Conservation (phyloP, 2,888 invertebrate species). For the Latheticus oryzae region DNA sequence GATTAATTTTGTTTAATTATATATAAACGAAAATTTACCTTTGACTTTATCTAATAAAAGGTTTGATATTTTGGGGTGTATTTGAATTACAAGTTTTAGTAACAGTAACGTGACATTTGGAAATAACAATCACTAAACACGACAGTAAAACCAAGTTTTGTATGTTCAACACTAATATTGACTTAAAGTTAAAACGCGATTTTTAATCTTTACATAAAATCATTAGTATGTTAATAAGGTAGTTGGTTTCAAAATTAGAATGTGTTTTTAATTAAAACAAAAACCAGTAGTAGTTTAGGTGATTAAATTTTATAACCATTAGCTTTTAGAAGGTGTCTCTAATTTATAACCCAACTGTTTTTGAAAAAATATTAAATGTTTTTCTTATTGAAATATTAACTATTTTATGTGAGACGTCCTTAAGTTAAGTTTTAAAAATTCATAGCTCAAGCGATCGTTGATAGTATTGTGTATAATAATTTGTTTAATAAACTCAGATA, state of each 20-base stretch:
- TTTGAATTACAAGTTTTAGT: constrained; percentile 5
- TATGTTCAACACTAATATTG: constrained; percentile 20
- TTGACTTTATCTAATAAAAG: constrained; percentile 1
- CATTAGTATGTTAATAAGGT: constrained; percentile 27
- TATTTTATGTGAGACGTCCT: constrained; percentile 25
- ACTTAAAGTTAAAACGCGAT: constrained; percentile 23
- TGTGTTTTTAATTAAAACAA: constrained; percentile 29
- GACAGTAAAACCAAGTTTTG: constrained; percentile 19
- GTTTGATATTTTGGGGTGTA: constrained; percentile 27
- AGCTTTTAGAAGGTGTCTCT: constrained; percentile 23
- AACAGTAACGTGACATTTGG: constrained; percentile 28
- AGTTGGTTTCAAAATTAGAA: constrained; percentile 11
- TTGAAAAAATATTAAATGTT: constrained; percentile 16
- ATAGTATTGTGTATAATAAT: constrained; percentile 38
- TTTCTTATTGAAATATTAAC: constrained; percentile 11
- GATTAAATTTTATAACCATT: constrained; percentile 33
- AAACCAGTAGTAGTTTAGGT: constrained; percentile 23
- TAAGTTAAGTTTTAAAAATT: constrained; percentile 24
- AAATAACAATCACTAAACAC: constrained; percentile 32
- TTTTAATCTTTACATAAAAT: constrained; percentile 18
- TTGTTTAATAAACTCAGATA: constrained; percentile 39
- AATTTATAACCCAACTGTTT: too few relatives aligned
- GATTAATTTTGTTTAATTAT: too few relatives aligned
- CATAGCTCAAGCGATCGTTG: constrained; percentile 31
- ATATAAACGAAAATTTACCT: constrained; percentile 4